Evolutionary conservation across 1,140 invertebrate genomes (phyloP).

Genomic region (Drosophila navojoa): DNA sequence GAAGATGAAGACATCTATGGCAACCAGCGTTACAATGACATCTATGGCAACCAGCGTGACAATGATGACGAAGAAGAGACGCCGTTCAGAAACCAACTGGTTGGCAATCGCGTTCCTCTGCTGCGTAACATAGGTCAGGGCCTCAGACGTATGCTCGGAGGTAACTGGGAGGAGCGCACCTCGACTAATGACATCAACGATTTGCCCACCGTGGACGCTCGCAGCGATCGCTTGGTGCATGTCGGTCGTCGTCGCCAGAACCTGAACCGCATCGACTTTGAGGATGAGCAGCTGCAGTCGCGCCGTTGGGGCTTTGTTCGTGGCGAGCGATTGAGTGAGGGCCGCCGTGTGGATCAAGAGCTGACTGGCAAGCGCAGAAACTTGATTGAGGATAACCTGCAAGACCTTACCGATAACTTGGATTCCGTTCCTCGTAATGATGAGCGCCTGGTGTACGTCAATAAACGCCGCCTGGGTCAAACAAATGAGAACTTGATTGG

Average conservation of each 20-base stretch:
- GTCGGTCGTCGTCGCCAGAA: conserved; percentile 46
- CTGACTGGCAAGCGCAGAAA: background rate
- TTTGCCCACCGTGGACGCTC: conserved; percentile 42
- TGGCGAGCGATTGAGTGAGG: conserved; percentile 13
- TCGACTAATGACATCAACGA: conserved; percentile 10
- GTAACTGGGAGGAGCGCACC: conserved; percentile 9
- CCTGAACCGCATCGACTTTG: conserved; percentile 6
- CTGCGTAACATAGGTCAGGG: conserved; percentile 35
- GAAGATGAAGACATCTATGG: conserved; percentile 6
- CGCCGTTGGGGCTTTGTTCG: background rate
- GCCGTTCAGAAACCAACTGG: background rate
- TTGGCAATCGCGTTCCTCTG: conserved; percentile 39
- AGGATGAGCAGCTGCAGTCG: conserved; percentile 13
- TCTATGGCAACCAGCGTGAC: conserved; percentile 27
- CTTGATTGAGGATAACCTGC: background rate
- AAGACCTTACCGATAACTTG: background rate
- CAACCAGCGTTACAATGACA: conserved; percentile 33
- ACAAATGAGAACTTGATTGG: conserved; percentile 13
- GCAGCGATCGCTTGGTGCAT: conserved; percentile 51
- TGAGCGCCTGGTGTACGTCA: conserved; percentile 26
- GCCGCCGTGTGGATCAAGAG: conserved; percentile 9
- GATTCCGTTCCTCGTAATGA: conserved; percentile 2
- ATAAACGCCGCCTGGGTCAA: conserved; percentile 17
- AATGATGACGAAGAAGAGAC: conserved; percentile 23
- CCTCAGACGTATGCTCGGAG: background rate